Evolutionary conservation across 2,797 vertebrate genomes (phyloP).

Genomic region (Xenentodon cancila): DNA sequence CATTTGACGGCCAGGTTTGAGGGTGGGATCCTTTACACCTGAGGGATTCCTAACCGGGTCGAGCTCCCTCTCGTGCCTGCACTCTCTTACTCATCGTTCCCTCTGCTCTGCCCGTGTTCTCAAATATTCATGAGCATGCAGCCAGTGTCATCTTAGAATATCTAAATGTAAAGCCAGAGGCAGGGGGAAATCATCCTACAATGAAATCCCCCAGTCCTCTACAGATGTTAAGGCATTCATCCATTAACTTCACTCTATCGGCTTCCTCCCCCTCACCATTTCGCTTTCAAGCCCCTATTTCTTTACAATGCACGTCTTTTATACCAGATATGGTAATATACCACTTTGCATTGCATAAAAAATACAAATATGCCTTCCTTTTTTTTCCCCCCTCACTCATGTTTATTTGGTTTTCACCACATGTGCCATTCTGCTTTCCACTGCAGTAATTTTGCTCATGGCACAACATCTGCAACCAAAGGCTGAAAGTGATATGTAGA

Average conservation of each 20-base stretch:
- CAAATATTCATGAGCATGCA: constrained; percentile 77
- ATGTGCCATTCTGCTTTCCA: constrained; percentile 16
- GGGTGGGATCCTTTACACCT: constrained; percentile 58
- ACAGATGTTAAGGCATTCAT: constrained; percentile 63
- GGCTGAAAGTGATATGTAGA: constrained; percentile 43
- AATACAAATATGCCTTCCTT: constrained; percentile 9
- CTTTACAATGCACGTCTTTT: constrained; percentile 38
- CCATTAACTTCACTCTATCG: constrained; percentile 57
- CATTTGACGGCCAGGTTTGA: constrained; percentile 53
- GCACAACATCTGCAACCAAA: constrained; percentile 32
- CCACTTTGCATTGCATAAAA: constrained; percentile 7
- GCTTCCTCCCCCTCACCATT: constrained; percentile 24
- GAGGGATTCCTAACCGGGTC: constrained; percentile 53
- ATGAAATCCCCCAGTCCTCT: constrained; percentile 62
- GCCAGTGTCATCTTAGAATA: constrained; percentile 67
- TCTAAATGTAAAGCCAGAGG: constrained; percentile 68
- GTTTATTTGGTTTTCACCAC: constrained; percentile 21
- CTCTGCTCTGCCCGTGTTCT: constrained; percentile 48
- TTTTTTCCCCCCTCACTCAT: not conserved
- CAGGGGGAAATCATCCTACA: constrained; percentile 66
- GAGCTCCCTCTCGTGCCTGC: constrained; percentile 51
- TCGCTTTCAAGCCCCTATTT: constrained; percentile 19
- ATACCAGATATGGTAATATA: constrained; percentile 7
- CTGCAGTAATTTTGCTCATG: constrained; percentile 27
- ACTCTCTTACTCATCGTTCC: constrained; percentile 47